Evolutionary conservation across 2,797 vertebrate genomes (phyloP).

Genomic region (Amblyopsis hoosieri): DNA sequence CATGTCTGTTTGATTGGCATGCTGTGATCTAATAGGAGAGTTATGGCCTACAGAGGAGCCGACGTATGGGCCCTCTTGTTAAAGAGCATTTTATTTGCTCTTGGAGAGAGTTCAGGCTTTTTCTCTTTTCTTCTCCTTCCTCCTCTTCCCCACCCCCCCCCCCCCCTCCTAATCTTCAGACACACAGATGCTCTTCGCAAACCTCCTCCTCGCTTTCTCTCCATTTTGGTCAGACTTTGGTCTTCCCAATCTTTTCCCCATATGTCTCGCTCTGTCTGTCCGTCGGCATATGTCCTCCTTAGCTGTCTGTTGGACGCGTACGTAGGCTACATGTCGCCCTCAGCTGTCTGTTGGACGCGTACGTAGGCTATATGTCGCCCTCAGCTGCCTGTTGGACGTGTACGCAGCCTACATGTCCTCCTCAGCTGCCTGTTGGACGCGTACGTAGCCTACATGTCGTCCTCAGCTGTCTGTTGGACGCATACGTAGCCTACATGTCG

Average conservation of each 20-base stretch:
- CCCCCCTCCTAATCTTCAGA: slow-evolving; percentile 26
- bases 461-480: no score
- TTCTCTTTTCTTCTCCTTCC: slow-evolving; percentile 18
- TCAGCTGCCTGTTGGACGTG: no score
- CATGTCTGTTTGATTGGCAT: slow-evolving; percentile 38
- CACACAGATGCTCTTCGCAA: slow-evolving; percentile 35
- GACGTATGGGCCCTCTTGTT: slow-evolving; percentile 28
- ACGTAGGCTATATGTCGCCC: no score
- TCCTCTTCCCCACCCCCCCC: slow-evolving; percentile 16
- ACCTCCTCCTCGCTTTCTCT: slow-evolving; percentile 22
- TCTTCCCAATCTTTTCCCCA: slow-evolving; percentile 6
- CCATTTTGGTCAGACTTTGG: background rate
- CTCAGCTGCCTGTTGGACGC: no score
- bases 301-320: no score
- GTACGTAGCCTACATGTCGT: no score
- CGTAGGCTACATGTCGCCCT: no score
- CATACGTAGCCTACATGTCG: no score
- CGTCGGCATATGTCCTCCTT: background rate
- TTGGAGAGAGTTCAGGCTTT: slow-evolving; percentile 19
- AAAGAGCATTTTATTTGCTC: slow-evolving; percentile 56
- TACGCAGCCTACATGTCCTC: no score
- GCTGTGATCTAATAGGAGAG: slow-evolving; percentile 37
- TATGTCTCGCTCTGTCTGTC: slow-evolving; percentile 10
- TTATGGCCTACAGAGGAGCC: slow-evolving; percentile 23
- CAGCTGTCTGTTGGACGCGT: no score